Evolutionary conservation across 1,140 invertebrate species (phyloP).

Genomic region (Saccostrea echinata): DNA sequence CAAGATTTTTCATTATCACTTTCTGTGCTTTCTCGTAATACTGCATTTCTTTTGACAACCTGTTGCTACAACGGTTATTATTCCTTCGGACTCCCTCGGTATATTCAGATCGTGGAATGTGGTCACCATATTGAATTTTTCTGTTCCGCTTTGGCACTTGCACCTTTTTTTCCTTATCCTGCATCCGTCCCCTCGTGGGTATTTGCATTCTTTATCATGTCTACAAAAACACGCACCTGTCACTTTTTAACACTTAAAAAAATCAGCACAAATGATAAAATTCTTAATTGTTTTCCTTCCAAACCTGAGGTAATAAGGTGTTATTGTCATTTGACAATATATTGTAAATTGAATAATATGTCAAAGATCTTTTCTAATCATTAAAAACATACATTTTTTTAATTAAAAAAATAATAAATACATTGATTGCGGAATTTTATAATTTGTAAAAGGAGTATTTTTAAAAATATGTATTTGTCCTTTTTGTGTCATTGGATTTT

Average conservation of each 20-base stretch:
- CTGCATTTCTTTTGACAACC: slow-evolving; percentile 52
- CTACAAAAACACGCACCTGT: not conserved
- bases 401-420: no score
- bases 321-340: no score
- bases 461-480: no score
- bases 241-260: not conserved
- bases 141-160: slow-evolving; percentile 38
- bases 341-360: no score
- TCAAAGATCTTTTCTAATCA: no score
- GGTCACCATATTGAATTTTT: slow-evolving; percentile 52
- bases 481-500: no score
- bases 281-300: no score
- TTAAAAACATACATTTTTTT: no score
- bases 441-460: no score
- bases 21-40: slow-evolving; percentile 55
- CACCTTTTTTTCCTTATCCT: slow-evolving; percentile 25
- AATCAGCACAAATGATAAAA: not conserved
- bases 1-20: slow-evolving; percentile 55
- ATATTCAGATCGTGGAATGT: slow-evolving; percentile 55
- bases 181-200: not conserved
- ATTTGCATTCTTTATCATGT: slow-evolving; percentile 16
- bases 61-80: slow-evolving; percentile 52
- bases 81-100: slow-evolving; percentile 53
- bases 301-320: no score
- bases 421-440: no score